Base-by-base conservation (phyloP, 2,888 invertebrate genomes). In the Drosophila demipolita region DNA sequence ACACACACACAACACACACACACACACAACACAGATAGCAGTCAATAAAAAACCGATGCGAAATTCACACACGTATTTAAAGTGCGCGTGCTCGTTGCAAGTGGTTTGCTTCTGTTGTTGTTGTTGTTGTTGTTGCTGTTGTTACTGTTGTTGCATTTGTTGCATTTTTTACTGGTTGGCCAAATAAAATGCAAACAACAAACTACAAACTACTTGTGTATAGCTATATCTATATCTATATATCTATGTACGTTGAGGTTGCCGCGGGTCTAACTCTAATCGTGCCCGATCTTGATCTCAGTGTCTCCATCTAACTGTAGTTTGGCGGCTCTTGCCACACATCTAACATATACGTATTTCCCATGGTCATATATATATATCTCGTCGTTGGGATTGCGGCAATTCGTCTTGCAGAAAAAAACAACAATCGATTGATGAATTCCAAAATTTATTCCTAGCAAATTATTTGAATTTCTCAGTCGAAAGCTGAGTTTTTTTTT, bases 51-150 rank as follows among this genome's bases (percentile, higher is more conserved):
- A 55, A 55, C 55, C 65, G 45, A 80, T 74, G 78, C 75, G 61
- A 80, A 80, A 80, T 80, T 80, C 80, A 80, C 80, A 80, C 80
- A 80, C 80, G 80, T 80, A 57, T 80, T 80, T 73, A 77, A 80
- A 78, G 74, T 80, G 80, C 80, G 80, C 80, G 79, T 79, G 80
- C 79, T 73, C 75, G 77, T 66, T 63, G 80, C 62, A 55, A 68
- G 72, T 66, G 66, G 59, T 23, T 66, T 35, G 49, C n/a, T 23
- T 45, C 42, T 50, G 53, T 63, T 52, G 58, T 64, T 62, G 36
- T 33, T 62, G 5, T 29, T 53, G 33, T 32, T 65, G 29, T 26
- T 42, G 4, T 52, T 57, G 29, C 26, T 59, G n/a, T n/a, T 72
- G 11, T 32, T 40, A 1, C 32, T 9, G 5, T 50, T 54, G 7